phyloP scores from a whole-genome alignment of 2,888 invertebrate species.

The Tipula unca region DNA sequence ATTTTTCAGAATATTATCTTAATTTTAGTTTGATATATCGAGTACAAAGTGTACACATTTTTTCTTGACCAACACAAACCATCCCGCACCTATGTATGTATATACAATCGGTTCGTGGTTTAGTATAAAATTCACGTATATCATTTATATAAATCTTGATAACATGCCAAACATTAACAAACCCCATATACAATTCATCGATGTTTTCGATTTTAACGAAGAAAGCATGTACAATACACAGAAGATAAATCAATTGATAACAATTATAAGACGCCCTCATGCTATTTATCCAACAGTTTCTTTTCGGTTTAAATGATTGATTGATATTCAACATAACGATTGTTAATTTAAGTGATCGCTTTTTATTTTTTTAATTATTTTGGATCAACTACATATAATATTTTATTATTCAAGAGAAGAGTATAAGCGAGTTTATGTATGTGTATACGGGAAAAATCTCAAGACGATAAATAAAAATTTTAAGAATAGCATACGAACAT shows the following conservation, averaged over 20 bases:
- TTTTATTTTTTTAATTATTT: background rate
- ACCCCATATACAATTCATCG: background rate
- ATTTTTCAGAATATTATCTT: background rate
- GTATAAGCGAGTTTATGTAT: background rate
- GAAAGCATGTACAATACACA: background rate
- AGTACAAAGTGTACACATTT: background rate
- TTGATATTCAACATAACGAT: background rate
- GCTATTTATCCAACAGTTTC: background rate
- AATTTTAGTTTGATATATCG: background rate
- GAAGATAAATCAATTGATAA: background rate
- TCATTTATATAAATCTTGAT: background rate
- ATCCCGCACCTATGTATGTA: background rate
- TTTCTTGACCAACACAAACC: background rate
- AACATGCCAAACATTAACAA: background rate
- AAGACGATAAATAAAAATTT: background rate
- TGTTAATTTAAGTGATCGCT: background rate
- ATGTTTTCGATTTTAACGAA: background rate
- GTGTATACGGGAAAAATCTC: background rate
- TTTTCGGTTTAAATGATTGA: background rate
- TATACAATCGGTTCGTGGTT: background rate
- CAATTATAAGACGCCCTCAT: slow-evolving; percentile 8
- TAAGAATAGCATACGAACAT: background rate
- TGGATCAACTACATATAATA: no score
- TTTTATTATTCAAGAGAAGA: background rate
- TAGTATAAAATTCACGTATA: background rate